Evolutionary conservation across 2,888 invertebrate genomes (phyloP).

Genomic region (Spisula solida): DNA sequence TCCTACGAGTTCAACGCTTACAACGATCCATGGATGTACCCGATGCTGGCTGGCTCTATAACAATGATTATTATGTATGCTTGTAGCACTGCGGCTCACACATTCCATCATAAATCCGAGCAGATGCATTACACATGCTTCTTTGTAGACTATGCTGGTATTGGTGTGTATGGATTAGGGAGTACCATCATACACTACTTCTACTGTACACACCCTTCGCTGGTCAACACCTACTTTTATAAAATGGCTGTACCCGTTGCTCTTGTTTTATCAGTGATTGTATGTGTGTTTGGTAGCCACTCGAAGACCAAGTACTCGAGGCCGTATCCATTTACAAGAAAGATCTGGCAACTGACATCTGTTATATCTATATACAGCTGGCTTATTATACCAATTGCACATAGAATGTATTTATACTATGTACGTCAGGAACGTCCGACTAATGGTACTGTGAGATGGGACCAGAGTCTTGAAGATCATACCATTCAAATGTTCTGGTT

Average conservation of each 20-base stretch:
- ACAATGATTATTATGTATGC: conserved; percentile 84
- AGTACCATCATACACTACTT: conserved; percentile 85
- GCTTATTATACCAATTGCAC: conserved; percentile 84
- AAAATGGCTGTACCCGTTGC: conserved; percentile 82
- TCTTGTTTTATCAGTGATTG: conserved; percentile 80
- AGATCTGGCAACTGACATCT: conserved; percentile 85
- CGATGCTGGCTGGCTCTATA: conserved; percentile 83
- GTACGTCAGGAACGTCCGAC: conserved; percentile 52
- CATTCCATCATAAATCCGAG: conserved; percentile 85
- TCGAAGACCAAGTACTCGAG: conserved; percentile 84
- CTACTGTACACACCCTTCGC: conserved; percentile 83
- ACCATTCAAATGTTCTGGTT: conserved; percentile 86
- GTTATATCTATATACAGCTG: conserved; percentile 84
- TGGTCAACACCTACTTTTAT: conserved; percentile 77
- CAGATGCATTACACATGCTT: conserved; percentile 86
- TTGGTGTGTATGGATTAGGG: conserved; percentile 87
- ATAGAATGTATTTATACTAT: conserved; percentile 77
- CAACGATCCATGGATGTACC: conserved; percentile 85
- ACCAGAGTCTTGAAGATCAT: conserved; percentile 82
- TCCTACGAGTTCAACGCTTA: conserved; percentile 81
- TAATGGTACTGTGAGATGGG: conserved; percentile 76
- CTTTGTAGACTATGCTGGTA: conserved; percentile 87
- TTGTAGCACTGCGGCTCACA: conserved; percentile 85
- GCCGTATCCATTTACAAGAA: conserved; percentile 86
- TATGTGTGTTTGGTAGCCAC: conserved; percentile 83